Evolutionary conservation across 2,888 invertebrate genomes (phyloP).

Genomic region (Protodeltote pygarga): DNA sequence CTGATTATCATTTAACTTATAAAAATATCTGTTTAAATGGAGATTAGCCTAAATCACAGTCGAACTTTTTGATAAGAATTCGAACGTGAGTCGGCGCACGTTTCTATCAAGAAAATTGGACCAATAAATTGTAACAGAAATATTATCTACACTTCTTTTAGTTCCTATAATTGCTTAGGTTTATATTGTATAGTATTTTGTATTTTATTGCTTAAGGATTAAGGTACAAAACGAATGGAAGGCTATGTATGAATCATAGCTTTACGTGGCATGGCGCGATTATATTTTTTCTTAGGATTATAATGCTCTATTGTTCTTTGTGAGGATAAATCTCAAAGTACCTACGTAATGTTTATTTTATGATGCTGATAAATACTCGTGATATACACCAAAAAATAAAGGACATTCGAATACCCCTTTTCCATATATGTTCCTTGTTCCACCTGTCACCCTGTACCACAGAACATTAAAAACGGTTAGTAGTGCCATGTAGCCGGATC

Average conservation of each 20-base stretch:
- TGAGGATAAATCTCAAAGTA: slow-evolving; percentile 7
- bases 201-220: background rate
- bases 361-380: slow-evolving; percentile 5
- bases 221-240: background rate
- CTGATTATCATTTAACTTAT: slow-evolving; percentile 24
- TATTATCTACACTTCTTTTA: background rate
- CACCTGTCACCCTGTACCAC: too few species aligned
- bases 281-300: background rate
- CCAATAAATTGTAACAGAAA: slow-evolving; percentile 17
- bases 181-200: background rate
- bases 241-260: slow-evolving; percentile 6
- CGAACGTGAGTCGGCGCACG: background rate
- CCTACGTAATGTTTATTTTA: background rate
- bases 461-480: too few species aligned
- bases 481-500: too few species aligned
- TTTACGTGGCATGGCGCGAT: background rate
- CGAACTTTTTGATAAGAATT: slow-evolving; percentile 22
- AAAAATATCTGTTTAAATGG: too few species aligned
- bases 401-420: too few species aligned
- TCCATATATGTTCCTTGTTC: too few species aligned
- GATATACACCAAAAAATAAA: too few species aligned
- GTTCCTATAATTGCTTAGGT: background rate
- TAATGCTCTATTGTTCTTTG: slow-evolving; percentile 21
- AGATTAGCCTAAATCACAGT: background rate
- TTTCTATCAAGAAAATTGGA: slow-evolving; percentile 17